Percentiles rank a stretch among this genome's conserved stretches.
Evolutionary conservation across 2,797 vertebrate species (phyloP).

Genomic region (Diplodus sargus): DNA sequence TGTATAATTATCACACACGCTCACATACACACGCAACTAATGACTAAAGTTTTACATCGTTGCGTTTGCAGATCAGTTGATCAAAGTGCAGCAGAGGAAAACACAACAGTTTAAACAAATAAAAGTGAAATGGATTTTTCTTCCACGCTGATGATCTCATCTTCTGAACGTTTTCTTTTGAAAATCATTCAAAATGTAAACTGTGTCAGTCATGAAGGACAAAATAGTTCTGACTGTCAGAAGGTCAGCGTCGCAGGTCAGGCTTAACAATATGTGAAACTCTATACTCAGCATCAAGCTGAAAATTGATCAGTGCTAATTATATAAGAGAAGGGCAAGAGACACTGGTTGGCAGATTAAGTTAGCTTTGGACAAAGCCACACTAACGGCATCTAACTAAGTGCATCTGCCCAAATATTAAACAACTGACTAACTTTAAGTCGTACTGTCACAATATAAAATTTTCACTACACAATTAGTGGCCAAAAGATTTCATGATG

Average conservation of each 20-base stretch:
- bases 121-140: conserved; percentile 25
- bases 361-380: too few species aligned
- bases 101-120: conserved; percentile 8
- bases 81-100: conserved; percentile 22
- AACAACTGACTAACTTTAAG: too few species aligned
- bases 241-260: neutral
- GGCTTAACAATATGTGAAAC: neutral
- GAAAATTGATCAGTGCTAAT: neutral
- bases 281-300: neutral
- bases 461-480: too few species aligned
- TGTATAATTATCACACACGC: conserved; percentile 41
- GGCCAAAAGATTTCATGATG: too few species aligned
- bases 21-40: neutral
- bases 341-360: neutral
- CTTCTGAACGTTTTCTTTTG: neutral
- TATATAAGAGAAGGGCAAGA: neutral
- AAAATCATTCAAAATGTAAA: neutral
- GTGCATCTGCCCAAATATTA: too few species aligned
- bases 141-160: neutral
- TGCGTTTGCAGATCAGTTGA: conserved; percentile 14
- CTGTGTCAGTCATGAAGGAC: neutral
- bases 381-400: too few species aligned
- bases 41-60: neutral
- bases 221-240: neutral
- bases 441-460: too few species aligned